Conservation (phyloP, 2,113 vertebrate genomes). For the Sclerurus mexicanus region DNA sequence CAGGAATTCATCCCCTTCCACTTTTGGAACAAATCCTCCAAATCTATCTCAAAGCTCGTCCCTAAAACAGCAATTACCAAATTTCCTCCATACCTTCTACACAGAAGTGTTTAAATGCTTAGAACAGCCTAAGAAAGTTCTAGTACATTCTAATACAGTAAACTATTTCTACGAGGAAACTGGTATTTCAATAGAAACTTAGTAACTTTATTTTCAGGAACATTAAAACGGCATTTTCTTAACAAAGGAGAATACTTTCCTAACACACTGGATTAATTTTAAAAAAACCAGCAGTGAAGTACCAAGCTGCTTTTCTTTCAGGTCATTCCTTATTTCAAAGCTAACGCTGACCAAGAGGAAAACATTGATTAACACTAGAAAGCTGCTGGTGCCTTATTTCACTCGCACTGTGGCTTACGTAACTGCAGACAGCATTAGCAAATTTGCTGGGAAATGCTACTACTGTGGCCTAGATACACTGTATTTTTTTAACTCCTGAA, state of each 20-base stretch:
- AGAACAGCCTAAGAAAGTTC: not conserved
- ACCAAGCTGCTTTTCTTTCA: not conserved
- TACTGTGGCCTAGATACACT: not conserved
- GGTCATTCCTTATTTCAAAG: not conserved
- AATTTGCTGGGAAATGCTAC: not conserved
- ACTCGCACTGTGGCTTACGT: not conserved
- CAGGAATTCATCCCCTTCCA: not conserved
- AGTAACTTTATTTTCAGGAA: not conserved
- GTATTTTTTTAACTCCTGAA: not conserved
- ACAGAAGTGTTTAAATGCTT: not conserved
- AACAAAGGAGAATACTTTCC: not conserved
- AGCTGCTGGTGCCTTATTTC: not conserved
- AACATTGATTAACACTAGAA: not conserved
- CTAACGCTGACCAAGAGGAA: not conserved
- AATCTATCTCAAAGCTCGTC: not conserved
- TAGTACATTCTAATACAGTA: not conserved
- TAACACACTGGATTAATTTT: not conserved
- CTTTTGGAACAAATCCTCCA: not conserved
- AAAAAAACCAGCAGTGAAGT: not conserved
- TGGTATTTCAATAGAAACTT: not conserved
- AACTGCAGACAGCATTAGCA: not conserved
- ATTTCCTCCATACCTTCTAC: not conserved
- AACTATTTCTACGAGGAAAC: not conserved
- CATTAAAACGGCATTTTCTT: not conserved
- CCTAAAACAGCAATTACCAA: not conserved